These are phyloP conservation scores for Bombus superbus DNA, from an alignment of 1,140 invertebrate species.

Conservation along the genomic window DNA sequence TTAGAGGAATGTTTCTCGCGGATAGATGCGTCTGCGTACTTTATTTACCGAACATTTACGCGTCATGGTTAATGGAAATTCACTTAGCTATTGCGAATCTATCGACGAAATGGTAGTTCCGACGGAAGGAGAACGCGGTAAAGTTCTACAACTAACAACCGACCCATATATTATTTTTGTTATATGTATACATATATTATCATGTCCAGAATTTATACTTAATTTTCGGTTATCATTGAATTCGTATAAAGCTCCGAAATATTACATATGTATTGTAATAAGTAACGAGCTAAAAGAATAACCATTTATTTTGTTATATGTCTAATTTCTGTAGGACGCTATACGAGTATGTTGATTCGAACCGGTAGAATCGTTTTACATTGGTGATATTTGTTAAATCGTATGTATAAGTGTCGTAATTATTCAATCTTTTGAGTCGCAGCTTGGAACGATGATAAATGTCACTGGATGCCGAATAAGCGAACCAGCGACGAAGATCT, in stretches of 20 bases:
- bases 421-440: slow-evolving; percentile 36
- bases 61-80: not conserved
- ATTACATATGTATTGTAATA: no score
- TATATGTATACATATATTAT: no score
- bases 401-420: slow-evolving; percentile 17
- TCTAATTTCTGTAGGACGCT: no score
- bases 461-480: slow-evolving; percentile 35
- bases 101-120: not conserved
- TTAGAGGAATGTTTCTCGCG: no score
- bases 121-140: not conserved
- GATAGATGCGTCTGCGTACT: not conserved
- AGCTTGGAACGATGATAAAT: slow-evolving; percentile 45
- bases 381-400: slow-evolving; percentile 21
- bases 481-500: slow-evolving; percentile 53
- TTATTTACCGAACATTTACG: slow-evolving; percentile 3
- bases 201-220: no score
- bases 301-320: no score
- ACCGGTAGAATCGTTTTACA: not conserved
- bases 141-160: no score
- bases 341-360: not conserved
- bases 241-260: no score
- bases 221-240: no score
- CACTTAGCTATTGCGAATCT: no score
- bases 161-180: no score
- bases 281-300: no score